phyloP scores from a whole-genome alignment of 2,888 invertebrate genomes.

The Orchesella flavescens region DNA sequence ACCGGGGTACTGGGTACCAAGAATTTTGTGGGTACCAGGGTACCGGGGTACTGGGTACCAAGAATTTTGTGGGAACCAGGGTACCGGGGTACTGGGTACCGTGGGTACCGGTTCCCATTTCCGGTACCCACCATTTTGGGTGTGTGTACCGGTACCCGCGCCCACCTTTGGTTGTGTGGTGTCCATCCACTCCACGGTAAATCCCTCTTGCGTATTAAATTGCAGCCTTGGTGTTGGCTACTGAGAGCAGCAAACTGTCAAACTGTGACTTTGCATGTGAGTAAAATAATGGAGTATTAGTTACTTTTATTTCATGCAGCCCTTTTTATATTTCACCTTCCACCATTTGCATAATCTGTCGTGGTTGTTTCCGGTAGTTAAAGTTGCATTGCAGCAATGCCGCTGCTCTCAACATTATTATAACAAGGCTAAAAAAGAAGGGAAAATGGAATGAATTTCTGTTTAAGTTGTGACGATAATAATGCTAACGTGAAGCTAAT shows the following conservation, averaged over 20 bases:
- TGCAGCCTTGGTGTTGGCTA: neutral
- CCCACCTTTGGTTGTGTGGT: too few relatives aligned
- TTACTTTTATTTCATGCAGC: neutral
- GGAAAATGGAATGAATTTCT: slow-evolving; percentile 6
- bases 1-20: too few relatives aligned
- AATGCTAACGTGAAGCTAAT: slow-evolving; percentile 41
- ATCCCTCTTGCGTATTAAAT: too few relatives aligned
- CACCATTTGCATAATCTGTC: slow-evolving; percentile 21
- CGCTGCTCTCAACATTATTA: neutral
- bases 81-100: too few relatives aligned
- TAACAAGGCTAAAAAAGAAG: slow-evolving; percentile 11
- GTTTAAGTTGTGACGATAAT: slow-evolving; percentile 22
- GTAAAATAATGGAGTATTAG: slow-evolving; percentile 2
- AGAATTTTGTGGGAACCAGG: too few relatives aligned
- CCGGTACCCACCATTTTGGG: too few relatives aligned
- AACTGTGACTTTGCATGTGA: slow-evolving; percentile 22
- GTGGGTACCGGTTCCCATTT: too few relatives aligned
- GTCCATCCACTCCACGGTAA: too few relatives aligned
- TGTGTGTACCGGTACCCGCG: too few relatives aligned
- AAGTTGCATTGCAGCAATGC: slow-evolving; percentile 4
- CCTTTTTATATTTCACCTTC: neutral
- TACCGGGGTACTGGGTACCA: too few relatives aligned
- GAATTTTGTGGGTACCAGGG: too few relatives aligned
- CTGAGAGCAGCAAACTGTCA: neutral
- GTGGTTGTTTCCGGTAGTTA: slow-evolving; percentile 25